phyloP scores from a whole-genome alignment of 2,113 vertebrate genomes.

The Holacanthus passer region DNA sequence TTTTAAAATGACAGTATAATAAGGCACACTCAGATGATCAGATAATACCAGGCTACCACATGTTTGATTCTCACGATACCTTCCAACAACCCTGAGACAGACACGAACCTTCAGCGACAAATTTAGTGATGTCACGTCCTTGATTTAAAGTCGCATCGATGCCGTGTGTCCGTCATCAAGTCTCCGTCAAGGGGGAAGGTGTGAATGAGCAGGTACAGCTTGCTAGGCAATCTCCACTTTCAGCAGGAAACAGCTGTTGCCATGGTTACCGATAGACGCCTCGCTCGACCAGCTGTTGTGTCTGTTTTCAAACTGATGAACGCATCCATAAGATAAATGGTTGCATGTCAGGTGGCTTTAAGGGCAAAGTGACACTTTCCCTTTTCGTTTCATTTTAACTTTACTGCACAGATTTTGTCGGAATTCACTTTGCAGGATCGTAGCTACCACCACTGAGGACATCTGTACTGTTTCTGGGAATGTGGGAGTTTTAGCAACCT shows the following conservation, averaged over 20 bases:
- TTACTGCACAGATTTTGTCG: not conserved
- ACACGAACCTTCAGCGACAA: too few relatives aligned
- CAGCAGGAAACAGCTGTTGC: not conserved
- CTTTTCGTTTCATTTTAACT: not conserved
- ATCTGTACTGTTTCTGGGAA: not conserved
- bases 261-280: conserved; percentile 11
- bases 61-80: not conserved
- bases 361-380: not conserved
- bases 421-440: not conserved
- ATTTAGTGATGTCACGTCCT: not conserved
- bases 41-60: not conserved
- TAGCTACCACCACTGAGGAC: not conserved
- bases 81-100: not conserved
- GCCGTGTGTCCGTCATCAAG: not conserved
- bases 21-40: not conserved
- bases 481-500: not conserved
- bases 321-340: not conserved
- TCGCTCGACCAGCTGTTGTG: not conserved
- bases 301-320: not conserved
- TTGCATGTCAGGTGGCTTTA: not conserved
- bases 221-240: not conserved
- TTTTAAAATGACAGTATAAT: not conserved
- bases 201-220: conserved; percentile 6
- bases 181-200: not conserved
- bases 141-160: not conserved